Percentiles rank a stretch among this genome's conserved stretches.
These are phyloP conservation scores for Drosophila pachea DNA, from an alignment of 1,140 invertebrate species.

Conservation along the genomic window DNA sequence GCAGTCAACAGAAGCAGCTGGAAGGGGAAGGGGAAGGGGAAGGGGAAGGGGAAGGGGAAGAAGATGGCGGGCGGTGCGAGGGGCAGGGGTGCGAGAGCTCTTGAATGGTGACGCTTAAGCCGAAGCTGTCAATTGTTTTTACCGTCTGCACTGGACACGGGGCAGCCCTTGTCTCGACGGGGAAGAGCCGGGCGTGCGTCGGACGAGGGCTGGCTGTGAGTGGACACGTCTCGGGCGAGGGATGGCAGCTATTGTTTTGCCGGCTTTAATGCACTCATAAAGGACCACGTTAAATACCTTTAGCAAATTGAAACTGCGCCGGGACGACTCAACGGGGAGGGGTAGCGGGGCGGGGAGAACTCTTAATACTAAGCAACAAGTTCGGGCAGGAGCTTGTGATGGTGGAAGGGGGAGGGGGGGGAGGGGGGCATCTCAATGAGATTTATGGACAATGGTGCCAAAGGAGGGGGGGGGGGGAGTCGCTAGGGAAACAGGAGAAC, in stretches of 20 bases:
- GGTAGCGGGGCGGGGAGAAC: no score
- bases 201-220: background rate
- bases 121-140: conserved; percentile 55
- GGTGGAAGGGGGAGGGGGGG: no score
- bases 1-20: background rate
- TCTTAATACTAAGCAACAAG: no score
- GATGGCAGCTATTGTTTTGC: background rate
- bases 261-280: no score
- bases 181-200: background rate
- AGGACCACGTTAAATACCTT: no score
- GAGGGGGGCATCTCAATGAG: no score
- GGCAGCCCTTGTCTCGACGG: background rate
- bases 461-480: no score
- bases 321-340: no score
- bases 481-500: no score
- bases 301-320: no score
- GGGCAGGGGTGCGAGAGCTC: background rate
- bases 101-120: conserved; percentile 26
- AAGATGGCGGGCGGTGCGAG: background rate
- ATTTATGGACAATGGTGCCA: no score
- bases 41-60: background rate
- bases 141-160: conserved; percentile 57
- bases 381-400: no score
- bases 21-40: background rate
- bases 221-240: background rate